These are phyloP conservation scores for Papilio polytes DNA, from an alignment of 1,140 invertebrate species.

Conservation along the genomic window DNA sequence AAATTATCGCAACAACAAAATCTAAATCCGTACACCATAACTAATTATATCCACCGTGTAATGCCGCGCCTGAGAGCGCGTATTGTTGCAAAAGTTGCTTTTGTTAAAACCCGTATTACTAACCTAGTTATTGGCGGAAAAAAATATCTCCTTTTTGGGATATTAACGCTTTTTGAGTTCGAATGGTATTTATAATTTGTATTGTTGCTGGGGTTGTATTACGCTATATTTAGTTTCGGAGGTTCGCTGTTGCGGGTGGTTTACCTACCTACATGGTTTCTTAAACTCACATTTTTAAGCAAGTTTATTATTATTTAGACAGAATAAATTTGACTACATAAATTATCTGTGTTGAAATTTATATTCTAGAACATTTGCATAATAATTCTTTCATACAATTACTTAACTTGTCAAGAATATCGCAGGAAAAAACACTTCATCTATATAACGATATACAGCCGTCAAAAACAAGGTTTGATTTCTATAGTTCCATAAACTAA, in stretches of 20 bases:
- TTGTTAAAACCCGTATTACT: constrained; percentile 76
- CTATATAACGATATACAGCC: background rate
- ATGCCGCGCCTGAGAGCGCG: constrained; percentile 65
- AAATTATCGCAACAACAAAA: constrained; percentile 80
- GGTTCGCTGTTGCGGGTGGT: constrained; percentile 37
- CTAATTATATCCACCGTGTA: constrained; percentile 83
- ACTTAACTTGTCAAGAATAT: background rate
- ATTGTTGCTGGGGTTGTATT: constrained; percentile 69
- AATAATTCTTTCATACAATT: background rate
- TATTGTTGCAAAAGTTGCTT: constrained; percentile 68
- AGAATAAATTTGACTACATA: background rate
- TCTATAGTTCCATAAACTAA: background rate
- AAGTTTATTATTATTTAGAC: background rate
- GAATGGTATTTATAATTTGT: constrained; percentile 77
- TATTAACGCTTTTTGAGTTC: constrained; percentile 78
- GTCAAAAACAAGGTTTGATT: background rate
- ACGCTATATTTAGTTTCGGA: constrained; percentile 66
- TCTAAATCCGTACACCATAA: constrained; percentile 82
- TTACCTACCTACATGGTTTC: constrained; percentile 16
- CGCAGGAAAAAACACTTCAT: background rate
- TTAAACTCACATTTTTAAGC: background rate
- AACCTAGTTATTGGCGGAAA: constrained; percentile 78
- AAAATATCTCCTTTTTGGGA: constrained; percentile 63
- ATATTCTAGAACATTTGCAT: background rate
- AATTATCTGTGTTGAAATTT: background rate